Base-by-base conservation (phyloP, 2,797 vertebrate species). In the Silurus aristotelis region DNA sequence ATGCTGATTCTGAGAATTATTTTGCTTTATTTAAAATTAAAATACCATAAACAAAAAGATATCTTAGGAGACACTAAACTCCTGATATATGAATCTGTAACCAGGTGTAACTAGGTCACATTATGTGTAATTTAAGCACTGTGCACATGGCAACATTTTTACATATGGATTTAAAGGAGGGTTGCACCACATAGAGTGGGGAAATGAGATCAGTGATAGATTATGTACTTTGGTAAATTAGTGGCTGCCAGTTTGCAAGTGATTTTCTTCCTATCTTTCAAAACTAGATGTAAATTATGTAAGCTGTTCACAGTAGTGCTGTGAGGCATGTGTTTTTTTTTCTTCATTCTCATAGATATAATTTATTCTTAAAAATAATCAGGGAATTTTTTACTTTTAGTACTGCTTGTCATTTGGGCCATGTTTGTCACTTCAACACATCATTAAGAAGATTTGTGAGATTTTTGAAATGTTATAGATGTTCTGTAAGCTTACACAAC, bases 1-100 rank as follows among this genome's bases (percentile, higher is more conserved):
- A 61, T 70, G 31, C 31, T 70, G 67, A 70, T 67, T 71, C 19
- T 71, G 19, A 71, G 70, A 72, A n/a, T 72, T 71, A 71, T 48
- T 46, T 71, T 38, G 12, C 14, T 22, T 27, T 27, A 27, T 27
- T 27, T 27, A 27, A 27, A 27, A 27, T 27, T 27, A 27, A 27
- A 70, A 43, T 19, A 10, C 12, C 20, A 14, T n/a, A 3, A n/a
- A 13, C 1, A 6, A 22, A 72, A 48, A 72, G 6, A 71, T 22
- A 43, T 71, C 70, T n/a, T n/a, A n/a, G 70, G 13, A 55, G 0
- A 43, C 38, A 10, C 68, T 70, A 31, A 43, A 4, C 2, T 2
- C 17, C 13, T 43, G 31, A 25, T 52, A 58, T 31, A 31, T 25
- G 25, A 17, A 52, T 22, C 15, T 31, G 20, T 75, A 15, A 56